Base-by-base conservation (phyloP, 2,113 vertebrate species). In the Catagonus wagneri region DNA sequence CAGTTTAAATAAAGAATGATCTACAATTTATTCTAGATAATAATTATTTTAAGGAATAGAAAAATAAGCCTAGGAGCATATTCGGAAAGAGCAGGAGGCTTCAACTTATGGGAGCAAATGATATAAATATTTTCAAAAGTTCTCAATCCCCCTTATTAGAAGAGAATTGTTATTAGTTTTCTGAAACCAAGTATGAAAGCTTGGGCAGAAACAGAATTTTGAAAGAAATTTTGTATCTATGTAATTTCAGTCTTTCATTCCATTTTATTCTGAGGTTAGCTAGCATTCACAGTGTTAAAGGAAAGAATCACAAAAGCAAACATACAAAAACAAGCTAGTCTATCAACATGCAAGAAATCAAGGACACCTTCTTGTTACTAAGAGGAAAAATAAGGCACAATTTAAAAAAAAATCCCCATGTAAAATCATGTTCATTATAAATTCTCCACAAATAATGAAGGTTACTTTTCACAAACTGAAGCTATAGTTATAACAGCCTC, bases 381-480 rank as follows among this genome's bases (percentile, higher is more conserved):
- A 4, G 39, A 23, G 29, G 27, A n/a, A 93, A 80, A 72, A 76
- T 63, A 52, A 39, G 58, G 5, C 9, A 83, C 36, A 93, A 93
- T 83, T 11, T 84, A 93, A 81, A 74, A 65, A 94, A 39, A 52
- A 22, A 74, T 7, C 29, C 75, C 74, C 1, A 9, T 81, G 32
- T 72, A 68, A 84, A 93, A 88, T 79, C 7, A 92, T 39, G 9
- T 17, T 12, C 81, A 22, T 74, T 91, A 86, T 52, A 95, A 96
- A 89, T 94, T 61, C 61, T 94, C 25, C 54, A 76, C 36, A 92
- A 94, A 74, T 76, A 89, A 91, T 79, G 86, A 87, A 96, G 71
- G 83, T 94, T 96, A 89, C 52, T 39, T 96, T 96, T 90, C 56
- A 90, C 6, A 84, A 84, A 68, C 86, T 83, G 63, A 96, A 83